phyloP scores from a whole-genome alignment of 92 coral and sea anemone genomes.

The Heliopora coerulea region DNA sequence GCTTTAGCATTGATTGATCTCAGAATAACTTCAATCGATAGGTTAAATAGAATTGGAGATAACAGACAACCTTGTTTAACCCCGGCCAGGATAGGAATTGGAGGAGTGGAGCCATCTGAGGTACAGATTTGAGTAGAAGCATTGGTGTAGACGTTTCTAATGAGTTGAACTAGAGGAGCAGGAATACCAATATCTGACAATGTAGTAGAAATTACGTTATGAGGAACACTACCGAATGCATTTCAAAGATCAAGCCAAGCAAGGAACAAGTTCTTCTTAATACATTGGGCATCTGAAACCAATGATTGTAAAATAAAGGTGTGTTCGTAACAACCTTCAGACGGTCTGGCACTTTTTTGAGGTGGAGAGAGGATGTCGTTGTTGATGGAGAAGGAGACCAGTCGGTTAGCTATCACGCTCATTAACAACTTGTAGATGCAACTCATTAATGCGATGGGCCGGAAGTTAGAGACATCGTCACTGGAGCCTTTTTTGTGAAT shows the following conservation, averaged over 20 bases:
- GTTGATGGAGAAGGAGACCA: conserved; percentile 2
- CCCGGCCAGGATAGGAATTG: conserved; percentile 31
- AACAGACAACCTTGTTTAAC: conserved; percentile 42
- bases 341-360: conserved; percentile 39
- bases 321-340: conserved; percentile 44
- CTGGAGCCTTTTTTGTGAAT: conserved; percentile 36
- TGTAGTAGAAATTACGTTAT: conserved; percentile 1
- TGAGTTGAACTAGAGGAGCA: background rate
- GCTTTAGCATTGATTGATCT: too few species aligned
- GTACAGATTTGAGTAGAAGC: conserved; percentile 20
- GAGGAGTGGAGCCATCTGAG: background rate
- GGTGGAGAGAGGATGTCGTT: conserved; percentile 21
- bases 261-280: background rate
- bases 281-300: conserved; percentile 18
- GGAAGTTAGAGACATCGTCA: conserved; percentile 32
- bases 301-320: conserved; percentile 29
- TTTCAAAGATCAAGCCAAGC: conserved; percentile 37
- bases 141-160: conserved; percentile 19
- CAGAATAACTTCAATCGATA: background rate
- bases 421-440: conserved; percentile 37
- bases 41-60: conserved; percentile 1
- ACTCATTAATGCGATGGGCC: conserved; percentile 42
- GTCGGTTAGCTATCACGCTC: conserved; percentile 34
- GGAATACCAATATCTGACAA: conserved; percentile 26
- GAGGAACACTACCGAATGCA: conserved; percentile 39